phyloP scores from a whole-genome alignment of 2,888 invertebrate genomes.

The Phengaris alcon region DNA sequence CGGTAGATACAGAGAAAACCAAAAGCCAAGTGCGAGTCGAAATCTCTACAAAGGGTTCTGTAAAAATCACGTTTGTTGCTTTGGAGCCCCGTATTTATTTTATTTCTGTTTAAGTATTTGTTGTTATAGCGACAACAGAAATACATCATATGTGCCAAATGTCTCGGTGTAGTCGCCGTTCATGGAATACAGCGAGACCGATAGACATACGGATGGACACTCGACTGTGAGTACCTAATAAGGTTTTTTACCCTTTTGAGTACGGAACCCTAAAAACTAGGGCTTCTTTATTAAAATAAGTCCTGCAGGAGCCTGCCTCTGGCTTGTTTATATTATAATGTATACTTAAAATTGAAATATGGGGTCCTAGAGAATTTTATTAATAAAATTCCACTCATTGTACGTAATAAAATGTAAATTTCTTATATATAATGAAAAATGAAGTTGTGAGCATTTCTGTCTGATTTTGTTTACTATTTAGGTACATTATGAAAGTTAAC shows the following conservation, averaged over 20 bases:
- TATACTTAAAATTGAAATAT: slow-evolving; percentile 62
- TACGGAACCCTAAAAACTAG: slow-evolving; percentile 40
- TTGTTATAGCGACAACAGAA: too few species aligned
- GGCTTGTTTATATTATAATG: slow-evolving; percentile 65
- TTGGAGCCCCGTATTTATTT: too few species aligned
- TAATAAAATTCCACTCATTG: slow-evolving; percentile 28
- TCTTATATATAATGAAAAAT: neutral
- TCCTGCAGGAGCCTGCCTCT: slow-evolving; percentile 49
- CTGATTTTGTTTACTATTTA: too few species aligned
- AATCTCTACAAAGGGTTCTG: neutral
- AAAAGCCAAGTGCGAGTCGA: neutral
- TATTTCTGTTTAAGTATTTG: too few species aligned
- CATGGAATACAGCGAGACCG: too few species aligned
- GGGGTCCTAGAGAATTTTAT: slow-evolving; percentile 47
- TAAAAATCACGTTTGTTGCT: neutral
- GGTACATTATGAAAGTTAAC: too few species aligned
- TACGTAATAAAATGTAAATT: slow-evolving; percentile 26
- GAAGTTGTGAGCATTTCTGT: neutral
- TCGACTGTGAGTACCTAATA: too few species aligned
- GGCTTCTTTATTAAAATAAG: slow-evolving; percentile 56
- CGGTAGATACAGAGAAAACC: neutral
- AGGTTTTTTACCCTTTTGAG: neutral
- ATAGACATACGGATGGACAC: too few species aligned
- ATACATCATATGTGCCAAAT: too few species aligned
- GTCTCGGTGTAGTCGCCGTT: too few species aligned